phyloP scores from a whole-genome alignment of 1,140 invertebrate genomes.

The Formica exsecta region DNA sequence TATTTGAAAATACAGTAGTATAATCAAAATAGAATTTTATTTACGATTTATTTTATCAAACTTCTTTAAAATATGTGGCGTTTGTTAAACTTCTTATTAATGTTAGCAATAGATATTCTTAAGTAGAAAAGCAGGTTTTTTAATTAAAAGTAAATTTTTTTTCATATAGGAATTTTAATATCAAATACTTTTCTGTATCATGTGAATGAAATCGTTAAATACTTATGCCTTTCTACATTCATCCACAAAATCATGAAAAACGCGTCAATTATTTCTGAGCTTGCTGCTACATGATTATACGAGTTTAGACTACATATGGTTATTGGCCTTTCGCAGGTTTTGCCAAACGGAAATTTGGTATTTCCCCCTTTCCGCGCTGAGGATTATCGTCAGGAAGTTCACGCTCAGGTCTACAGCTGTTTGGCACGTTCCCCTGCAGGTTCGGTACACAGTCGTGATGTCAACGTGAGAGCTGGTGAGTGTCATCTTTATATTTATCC shows the following conservation, averaged over 20 bases:
- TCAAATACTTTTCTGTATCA: constrained; percentile 13
- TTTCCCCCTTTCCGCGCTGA: constrained; percentile 97
- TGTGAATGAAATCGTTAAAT: constrained; percentile 50
- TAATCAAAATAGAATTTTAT: neutral
- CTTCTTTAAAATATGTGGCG: neutral
- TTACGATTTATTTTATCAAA: neutral
- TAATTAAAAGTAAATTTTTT: neutral
- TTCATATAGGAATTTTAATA: neutral
- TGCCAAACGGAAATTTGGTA: constrained; percentile 96
- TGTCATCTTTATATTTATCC: constrained; percentile 61
- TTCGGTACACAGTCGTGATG: constrained; percentile 95
- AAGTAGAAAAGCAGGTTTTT: neutral
- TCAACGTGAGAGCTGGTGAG: constrained; percentile 97
- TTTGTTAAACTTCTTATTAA: constrained; percentile 1
- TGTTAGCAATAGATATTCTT: neutral
- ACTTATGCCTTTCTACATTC: constrained; percentile 58
- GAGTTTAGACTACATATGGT: constrained; percentile 19
- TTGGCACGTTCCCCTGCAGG: constrained; percentile 95
- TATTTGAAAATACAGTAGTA: neutral
- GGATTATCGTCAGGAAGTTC: constrained; percentile 96
- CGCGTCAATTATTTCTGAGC: constrained; percentile 51
- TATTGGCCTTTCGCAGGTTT: constrained; percentile 87
- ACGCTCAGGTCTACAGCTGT: constrained; percentile 97
- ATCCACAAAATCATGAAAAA: constrained; percentile 51
- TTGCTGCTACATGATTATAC: neutral